Evolutionary conservation across 1,140 invertebrate species (phyloP).

Genomic region (Aleiodes sp.): DNA sequence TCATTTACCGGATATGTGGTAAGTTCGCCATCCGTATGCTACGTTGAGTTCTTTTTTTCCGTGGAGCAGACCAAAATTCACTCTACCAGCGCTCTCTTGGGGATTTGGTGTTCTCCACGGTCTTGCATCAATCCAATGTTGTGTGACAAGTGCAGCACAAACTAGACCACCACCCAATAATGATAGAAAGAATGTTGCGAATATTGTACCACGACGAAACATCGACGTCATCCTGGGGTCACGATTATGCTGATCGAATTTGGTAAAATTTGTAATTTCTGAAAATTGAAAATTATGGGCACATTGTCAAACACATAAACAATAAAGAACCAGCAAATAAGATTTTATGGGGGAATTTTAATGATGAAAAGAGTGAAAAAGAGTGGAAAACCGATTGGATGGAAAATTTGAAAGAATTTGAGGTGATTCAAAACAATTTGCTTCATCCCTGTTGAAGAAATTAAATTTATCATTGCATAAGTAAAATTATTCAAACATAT

Average conservation of each 20-base stretch:
- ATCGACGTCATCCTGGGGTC: conserved; percentile 54
- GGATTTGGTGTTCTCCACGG: conserved; percentile 76
- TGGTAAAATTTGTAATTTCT: conserved; percentile 31
- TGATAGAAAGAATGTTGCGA: conserved; percentile 88
- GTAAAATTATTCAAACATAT: no score
- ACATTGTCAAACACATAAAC: neutral
- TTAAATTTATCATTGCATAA: no score
- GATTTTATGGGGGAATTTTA: no score
- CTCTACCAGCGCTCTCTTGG: conserved; percentile 76
- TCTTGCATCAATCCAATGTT: conserved; percentile 85
- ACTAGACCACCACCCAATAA: conserved; percentile 84
- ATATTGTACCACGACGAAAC: conserved; percentile 83
- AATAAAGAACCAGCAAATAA: conserved; percentile 2
- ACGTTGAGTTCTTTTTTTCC: conserved; percentile 85
- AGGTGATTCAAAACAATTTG: no score
- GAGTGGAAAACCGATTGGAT: no score
- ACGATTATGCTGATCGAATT: conserved; percentile 28
- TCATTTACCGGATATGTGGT: conserved; percentile 77
- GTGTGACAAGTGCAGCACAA: conserved; percentile 84
- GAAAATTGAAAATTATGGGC: neutral
- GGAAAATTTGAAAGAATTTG: no score
- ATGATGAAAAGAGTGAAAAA: no score
- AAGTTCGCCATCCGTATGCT: conserved; percentile 81
- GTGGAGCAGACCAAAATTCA: conserved; percentile 86
- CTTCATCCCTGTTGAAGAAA: no score